Base-by-base conservation (phyloP, 37 sponge, comb jelly and placozoan species). In the Tethya wilhelma region DNA sequence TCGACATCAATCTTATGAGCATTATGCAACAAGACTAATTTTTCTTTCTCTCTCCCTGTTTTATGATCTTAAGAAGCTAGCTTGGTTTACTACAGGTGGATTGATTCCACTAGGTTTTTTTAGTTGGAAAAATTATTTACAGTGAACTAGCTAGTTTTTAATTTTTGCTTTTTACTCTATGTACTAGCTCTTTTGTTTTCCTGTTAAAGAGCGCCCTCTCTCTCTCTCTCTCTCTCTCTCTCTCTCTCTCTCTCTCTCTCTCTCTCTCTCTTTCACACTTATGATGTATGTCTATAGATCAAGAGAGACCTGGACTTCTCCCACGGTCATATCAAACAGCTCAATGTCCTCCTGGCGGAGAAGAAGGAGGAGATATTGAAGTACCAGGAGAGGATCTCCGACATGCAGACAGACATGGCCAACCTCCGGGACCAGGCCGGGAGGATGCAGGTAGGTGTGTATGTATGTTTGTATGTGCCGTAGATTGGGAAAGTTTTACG, bases 221-320 rank as follows among this genome's bases (percentile, higher is more conserved):
- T 58, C 62, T 75, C 76, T 75, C 62, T 56, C 62, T 58, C 59
- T 75, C 76, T 58, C 76, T 75, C 62, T 64, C 66, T 77, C 67
- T 64, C 78, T 77, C 67, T 64, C 78, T 38, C 67, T 77, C 67
- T 77, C 78, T 77, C 78, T 64, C 67, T 75, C 76, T 58, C 76
- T 58, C 76, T 75, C 76, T 58, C 76, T 58, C 76, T 75, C 62
- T 75, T 62, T 58, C 55, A 58, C 76, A 58, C 76, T 72, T 45
- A 12, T 72, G 14, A 12, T 28, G 8, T 45, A 12, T 45, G 9
- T 45, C 12, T 72, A 12, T 45, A 33, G 25, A 69, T 19, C 14
- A 14, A 49, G 53, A 19, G 71, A 42, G 71, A 44, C n/a, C 39
- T 79, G 30, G 80, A 69, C 39, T 41, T 38, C 4, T 57, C 59